These are phyloP conservation scores for Osmoderma eremita DNA, from an alignment of 2,888 invertebrate species.

Conservation along the genomic window DNA sequence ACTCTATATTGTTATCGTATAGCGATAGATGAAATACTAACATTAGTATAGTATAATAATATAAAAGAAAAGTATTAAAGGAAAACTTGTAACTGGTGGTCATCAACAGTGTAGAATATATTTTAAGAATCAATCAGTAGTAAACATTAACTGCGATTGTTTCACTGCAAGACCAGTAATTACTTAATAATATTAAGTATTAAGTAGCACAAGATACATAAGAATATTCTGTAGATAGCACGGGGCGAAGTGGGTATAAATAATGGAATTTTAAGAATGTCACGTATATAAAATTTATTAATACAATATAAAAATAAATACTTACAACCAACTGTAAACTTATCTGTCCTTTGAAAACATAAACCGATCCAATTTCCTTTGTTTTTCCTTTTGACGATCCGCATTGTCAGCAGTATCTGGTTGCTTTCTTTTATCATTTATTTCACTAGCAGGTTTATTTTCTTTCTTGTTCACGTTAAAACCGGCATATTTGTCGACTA, in stretches of 20 bases:
- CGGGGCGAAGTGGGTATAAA: conserved; percentile 5
- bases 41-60: background rate
- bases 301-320: conserved; percentile 32
- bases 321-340: conserved; percentile 4
- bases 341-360: conserved; percentile 56
- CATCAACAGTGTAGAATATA: too few relatives aligned
- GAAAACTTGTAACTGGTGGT: background rate
- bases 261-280: conserved; percentile 5
- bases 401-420: conserved; percentile 56
- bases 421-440: conserved; percentile 56
- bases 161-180: too few relatives aligned
- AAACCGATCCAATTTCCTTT: conserved; percentile 64
- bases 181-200: too few relatives aligned
- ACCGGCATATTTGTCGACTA: conserved; percentile 59
- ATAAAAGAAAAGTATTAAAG: background rate
- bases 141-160: too few relatives aligned
- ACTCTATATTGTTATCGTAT: conserved; percentile 7
- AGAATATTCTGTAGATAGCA: background rate
- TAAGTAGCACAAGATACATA: too few relatives aligned
- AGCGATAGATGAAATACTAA: background rate
- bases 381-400: conserved; percentile 62
- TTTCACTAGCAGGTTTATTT: conserved; percentile 42
- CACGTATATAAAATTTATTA: conserved; percentile 23
- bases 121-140: too few relatives aligned
- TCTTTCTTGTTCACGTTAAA: conserved; percentile 55